These are phyloP conservation scores for Scrobipalpa costella DNA, from an alignment of 2,888 invertebrate genomes.

Conservation along the genomic window DNA sequence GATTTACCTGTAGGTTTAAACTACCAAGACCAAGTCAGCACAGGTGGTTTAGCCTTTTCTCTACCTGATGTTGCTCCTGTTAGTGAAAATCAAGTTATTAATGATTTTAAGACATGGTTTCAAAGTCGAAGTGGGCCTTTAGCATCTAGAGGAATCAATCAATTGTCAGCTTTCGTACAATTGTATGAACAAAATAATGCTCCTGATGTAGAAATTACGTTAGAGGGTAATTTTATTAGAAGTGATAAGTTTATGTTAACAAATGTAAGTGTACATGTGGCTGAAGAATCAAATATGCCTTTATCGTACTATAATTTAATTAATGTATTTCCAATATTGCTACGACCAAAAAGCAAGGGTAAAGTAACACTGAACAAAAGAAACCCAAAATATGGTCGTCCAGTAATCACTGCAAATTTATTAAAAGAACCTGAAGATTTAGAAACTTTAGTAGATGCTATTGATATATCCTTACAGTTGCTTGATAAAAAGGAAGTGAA, in stretches of 20 bases:
- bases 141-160: conserved; percentile 71
- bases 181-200: conserved; percentile 69
- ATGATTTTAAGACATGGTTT: conserved; percentile 75
- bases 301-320: conserved; percentile 72
- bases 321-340: conserved; percentile 65
- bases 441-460: conserved; percentile 68
- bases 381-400: conserved; percentile 74
- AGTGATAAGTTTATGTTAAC: conserved; percentile 75
- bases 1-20: conserved; percentile 70
- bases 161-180: conserved; percentile 72
- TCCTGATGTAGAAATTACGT: conserved; percentile 68
- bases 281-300: conserved; percentile 69
- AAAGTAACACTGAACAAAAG: conserved; percentile 68
- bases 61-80: conserved; percentile 61
- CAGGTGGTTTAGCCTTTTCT: conserved; percentile 68
- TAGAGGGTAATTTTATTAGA: conserved; percentile 72
- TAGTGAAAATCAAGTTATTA: conserved; percentile 59
- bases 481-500: conserved; percentile 73
- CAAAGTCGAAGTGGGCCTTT: conserved; percentile 65
- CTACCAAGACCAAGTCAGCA: conserved; percentile 74
- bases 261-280: conserved; percentile 65
- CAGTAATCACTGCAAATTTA: conserved; percentile 71
- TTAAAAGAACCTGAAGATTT: conserved; percentile 73
- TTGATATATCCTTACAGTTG: conserved; percentile 71
- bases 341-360: conserved; percentile 73